These are phyloP conservation scores for Pempheris klunzingeri DNA, from an alignment of 2,797 vertebrate genomes.

Conservation along the genomic window DNA sequence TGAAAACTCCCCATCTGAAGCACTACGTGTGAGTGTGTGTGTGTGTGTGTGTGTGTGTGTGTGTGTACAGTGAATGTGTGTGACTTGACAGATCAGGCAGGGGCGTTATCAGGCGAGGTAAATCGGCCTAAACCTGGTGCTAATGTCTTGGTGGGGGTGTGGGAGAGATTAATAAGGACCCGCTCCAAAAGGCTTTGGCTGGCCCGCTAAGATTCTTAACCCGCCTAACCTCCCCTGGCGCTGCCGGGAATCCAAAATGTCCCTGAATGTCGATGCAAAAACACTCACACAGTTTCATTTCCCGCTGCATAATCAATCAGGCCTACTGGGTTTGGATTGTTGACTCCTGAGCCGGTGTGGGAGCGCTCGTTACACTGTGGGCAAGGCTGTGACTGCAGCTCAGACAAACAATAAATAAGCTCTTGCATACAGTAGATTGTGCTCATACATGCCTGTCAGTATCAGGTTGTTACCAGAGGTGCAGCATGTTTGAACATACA, in stretches of 20 bases:
- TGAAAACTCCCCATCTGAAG: too few species aligned
- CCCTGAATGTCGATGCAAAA: conserved; percentile 60
- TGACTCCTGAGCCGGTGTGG: conserved; percentile 11
- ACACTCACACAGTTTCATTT: conserved; percentile 63
- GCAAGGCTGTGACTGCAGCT: not conserved
- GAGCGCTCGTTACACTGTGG: not conserved
- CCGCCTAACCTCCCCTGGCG: conserved; percentile 91
- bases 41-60: conserved; percentile 40
- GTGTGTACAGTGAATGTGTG: too few species aligned
- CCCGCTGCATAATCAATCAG: conserved; percentile 54
- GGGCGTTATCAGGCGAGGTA: conserved; percentile 87
- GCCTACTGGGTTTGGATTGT: conserved; percentile 14
- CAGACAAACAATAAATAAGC: not conserved
- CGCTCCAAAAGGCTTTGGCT: conserved; percentile 91
- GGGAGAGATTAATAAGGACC: conserved; percentile 96
- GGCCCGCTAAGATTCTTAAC: conserved; percentile 94
- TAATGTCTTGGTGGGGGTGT: conserved; percentile 90
- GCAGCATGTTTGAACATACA: too few species aligned
- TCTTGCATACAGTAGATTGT: not conserved
- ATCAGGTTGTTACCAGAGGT: too few species aligned
- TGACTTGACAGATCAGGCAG: conserved; percentile 81
- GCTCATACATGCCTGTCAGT: too few species aligned
- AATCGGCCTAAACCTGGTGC: conserved; percentile 94
- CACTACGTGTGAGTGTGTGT: conserved; percentile 33
- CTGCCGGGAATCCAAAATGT: conserved; percentile 72